A percentile compares a stretch with the other conserved stretches of the same genome.
Evolutionary conservation across 2,888 invertebrate species (phyloP).

Genomic region (Maniola hyperantus): DNA sequence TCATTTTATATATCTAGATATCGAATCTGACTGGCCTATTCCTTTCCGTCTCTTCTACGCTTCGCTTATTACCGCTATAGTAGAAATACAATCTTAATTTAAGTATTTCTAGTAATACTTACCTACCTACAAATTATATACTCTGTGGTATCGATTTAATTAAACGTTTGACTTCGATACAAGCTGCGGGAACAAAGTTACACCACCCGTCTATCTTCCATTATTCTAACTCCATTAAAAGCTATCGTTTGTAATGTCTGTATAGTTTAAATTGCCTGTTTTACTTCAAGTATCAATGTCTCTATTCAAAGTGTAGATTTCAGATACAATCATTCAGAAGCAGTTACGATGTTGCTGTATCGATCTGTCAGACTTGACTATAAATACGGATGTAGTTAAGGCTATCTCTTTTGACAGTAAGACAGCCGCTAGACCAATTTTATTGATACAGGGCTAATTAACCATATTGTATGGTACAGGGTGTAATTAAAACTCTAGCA

Average conservation of each 20-base stretch:
- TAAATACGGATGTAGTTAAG: slow-evolving; percentile 28
- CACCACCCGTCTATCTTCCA: background rate
- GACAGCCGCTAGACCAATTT: slow-evolving; percentile 1
- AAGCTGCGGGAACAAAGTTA: background rate
- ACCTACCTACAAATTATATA: no score
- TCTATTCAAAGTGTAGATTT: slow-evolving; percentile 26
- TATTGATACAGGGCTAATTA: slow-evolving; percentile 8
- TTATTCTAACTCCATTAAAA: slow-evolving; percentile 10
- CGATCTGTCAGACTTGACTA: slow-evolving; percentile 24
- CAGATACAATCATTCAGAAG: slow-evolving; percentile 30
- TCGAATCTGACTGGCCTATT: no score
- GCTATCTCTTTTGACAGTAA: slow-evolving; percentile 21
- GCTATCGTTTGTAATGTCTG: slow-evolving; percentile 13
- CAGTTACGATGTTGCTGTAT: slow-evolving; percentile 17
- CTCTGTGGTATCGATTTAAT: background rate
- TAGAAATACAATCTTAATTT: no score
- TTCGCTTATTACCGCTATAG: no score
- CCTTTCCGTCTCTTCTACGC: no score
- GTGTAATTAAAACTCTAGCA: no score
- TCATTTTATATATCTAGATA: no score
- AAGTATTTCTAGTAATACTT: background rate
- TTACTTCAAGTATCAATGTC: slow-evolving; percentile 16
- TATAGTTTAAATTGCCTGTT: slow-evolving; percentile 18
- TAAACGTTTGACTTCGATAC: background rate
- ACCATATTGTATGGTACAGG: background rate